These are phyloP conservation scores for Agelas oroides DNA, from an alignment of 37 sponge, comb jelly and placozoan species.

Conservation along the genomic window DNA sequence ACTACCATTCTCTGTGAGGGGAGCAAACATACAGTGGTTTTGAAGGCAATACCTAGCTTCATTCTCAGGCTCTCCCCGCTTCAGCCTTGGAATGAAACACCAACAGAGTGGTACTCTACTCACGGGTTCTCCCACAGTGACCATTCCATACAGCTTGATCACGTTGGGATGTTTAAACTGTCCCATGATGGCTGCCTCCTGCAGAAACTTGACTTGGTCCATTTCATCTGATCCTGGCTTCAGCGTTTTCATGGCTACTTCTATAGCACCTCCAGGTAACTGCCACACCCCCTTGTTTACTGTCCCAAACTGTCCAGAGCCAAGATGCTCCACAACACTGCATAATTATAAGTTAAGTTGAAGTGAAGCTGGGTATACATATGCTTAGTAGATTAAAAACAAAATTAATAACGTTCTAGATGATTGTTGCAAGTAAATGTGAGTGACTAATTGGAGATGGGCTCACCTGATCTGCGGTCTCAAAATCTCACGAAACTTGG, in stretches of 20 bases:
- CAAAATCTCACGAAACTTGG: constrained; percentile 53
- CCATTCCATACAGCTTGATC: constrained; percentile 51
- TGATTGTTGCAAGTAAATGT: no score
- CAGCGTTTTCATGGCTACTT: constrained; percentile 56
- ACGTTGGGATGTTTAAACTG: constrained; percentile 67
- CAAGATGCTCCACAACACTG: constrained; percentile 39
- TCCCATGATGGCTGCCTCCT: constrained; percentile 76
- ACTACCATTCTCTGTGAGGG: constrained; percentile 66
- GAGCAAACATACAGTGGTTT: no score
- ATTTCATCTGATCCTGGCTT: neutral
- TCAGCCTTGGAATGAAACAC: no score
- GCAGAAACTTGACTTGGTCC: constrained; percentile 54
- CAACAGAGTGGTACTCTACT: neutral
- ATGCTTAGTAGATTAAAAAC: no score
- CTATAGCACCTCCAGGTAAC: constrained; percentile 1
- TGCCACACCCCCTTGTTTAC: constrained; percentile 45
- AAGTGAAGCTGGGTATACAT: no score
- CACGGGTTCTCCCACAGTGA: constrained; percentile 51
- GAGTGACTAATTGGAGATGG: no score
- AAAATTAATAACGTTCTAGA: no score
- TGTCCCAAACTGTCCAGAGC: constrained; percentile 69
- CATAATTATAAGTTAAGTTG: neutral
- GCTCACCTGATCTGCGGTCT: constrained; percentile 32
- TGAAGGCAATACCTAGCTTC: no score
- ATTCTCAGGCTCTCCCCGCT: no score